These are phyloP conservation scores for Norana najaformis DNA, from an alignment of 2,888 invertebrate genomes.

Conservation along the genomic window DNA sequence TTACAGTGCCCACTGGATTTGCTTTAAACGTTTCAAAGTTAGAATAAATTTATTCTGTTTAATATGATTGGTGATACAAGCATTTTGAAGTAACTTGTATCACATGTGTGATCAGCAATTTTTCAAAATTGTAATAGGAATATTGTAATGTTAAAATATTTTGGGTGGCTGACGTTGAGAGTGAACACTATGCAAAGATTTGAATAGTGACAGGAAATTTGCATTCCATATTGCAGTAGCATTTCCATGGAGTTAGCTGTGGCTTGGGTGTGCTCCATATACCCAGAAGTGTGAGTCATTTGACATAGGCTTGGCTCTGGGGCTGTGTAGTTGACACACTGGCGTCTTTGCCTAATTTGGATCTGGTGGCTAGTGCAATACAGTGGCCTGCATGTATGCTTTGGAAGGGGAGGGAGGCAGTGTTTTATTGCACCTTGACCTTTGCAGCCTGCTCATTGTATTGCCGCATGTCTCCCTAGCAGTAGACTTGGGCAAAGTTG, in stretches of 20 bases:
- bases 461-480: background rate
- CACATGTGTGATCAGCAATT: background rate
- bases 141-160: background rate
- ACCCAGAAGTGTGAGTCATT: background rate
- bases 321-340: background rate
- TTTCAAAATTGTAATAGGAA: background rate
- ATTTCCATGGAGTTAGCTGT: background rate
- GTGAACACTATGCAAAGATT: background rate
- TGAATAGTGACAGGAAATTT: background rate
- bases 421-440: conserved; percentile 13
- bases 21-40: no score
- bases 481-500: background rate
- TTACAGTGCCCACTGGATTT: no score
- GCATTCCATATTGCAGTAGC: conserved; percentile 7
- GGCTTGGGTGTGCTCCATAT: background rate
- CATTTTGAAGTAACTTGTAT: no score
- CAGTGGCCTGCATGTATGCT: background rate
- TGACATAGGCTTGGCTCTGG: background rate
- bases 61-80: background rate
- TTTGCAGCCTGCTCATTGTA: background rate
- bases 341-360: background rate
- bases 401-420: background rate
- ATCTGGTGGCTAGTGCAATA: background rate
- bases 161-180: background rate
- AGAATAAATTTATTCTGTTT: background rate